Conservation (phyloP, 2,113 vertebrate genomes). For the Haemorhous mexicanus region DNA sequence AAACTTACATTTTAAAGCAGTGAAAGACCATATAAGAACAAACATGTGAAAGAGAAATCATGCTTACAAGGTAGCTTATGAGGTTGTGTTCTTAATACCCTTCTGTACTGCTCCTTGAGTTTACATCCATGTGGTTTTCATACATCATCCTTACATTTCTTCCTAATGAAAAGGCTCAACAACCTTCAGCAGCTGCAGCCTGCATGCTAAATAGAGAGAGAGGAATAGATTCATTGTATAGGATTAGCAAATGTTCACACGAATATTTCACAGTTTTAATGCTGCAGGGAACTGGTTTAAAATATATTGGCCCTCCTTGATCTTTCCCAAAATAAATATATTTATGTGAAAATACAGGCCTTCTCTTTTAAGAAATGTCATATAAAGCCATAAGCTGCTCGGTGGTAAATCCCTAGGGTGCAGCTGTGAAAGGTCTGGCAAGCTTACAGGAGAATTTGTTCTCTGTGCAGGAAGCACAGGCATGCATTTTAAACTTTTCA, state of each 20-base stretch:
- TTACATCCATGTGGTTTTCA: slow-evolving; percentile 21
- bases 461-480: background rate
- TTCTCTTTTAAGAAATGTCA: background rate
- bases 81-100: background rate
- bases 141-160: slow-evolving; percentile 10
- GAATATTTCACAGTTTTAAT: slow-evolving; percentile 47
- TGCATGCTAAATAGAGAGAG: slow-evolving; percentile 31
- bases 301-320: slow-evolving; percentile 17
- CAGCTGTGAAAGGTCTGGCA: slow-evolving; percentile 14
- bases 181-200: slow-evolving; percentile 10
- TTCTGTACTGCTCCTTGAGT: background rate
- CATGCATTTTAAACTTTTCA: background rate
- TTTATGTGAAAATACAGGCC: slow-evolving; percentile 5
- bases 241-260: slow-evolving; percentile 31
- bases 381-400: background rate
- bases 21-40: background rate
- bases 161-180: slow-evolving; percentile 30
- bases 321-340: slow-evolving; percentile 19
- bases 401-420: background rate
- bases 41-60: background rate
- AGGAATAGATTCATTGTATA: background rate
- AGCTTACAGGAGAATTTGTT: slow-evolving; percentile 3
- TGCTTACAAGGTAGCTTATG: background rate
- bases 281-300: background rate
- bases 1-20: background rate